Evolutionary conservation across 2,113 vertebrate genomes (phyloP).

Genomic region (Sinocyclocheilus anophthalmus): DNA sequence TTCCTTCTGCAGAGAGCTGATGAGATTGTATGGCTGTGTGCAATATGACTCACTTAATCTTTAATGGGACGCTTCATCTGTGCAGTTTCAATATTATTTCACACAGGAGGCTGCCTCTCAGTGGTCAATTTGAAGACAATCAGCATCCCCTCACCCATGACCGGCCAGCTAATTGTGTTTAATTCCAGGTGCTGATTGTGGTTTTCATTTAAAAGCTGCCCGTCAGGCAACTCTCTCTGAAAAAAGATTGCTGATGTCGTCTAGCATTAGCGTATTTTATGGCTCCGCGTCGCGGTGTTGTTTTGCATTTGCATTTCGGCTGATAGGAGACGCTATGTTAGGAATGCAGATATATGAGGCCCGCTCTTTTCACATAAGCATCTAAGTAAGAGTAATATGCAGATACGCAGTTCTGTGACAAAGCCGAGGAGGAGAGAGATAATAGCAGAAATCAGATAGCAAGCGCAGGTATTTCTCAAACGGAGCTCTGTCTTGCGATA

Average conservation of each 20-base stretch:
- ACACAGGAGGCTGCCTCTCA: conserved; percentile 56
- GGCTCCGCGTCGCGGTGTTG: not conserved
- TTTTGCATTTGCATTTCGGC: conserved; percentile 44
- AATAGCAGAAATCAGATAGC: conserved; percentile 70
- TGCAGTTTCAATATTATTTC: conserved; percentile 54
- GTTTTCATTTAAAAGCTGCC: conserved; percentile 43
- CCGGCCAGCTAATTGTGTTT: conserved; percentile 41
- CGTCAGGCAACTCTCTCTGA: not conserved
- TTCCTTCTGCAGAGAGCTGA: conserved; percentile 65
- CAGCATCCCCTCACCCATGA: conserved; percentile 38
- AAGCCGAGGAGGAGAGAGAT: conserved; percentile 51
- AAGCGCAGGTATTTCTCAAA: conserved; percentile 75
- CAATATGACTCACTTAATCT: conserved; percentile 62
- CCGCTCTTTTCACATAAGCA: conserved; percentile 34
- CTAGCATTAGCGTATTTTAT: conserved; percentile 16
- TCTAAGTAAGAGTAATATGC: conserved; percentile 42
- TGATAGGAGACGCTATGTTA: conserved; percentile 48
- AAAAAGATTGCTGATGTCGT: not conserved
- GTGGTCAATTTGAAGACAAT: conserved; percentile 60
- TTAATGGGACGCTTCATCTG: conserved; percentile 53
- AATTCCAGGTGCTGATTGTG: conserved; percentile 29
- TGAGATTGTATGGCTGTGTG: conserved; percentile 78
- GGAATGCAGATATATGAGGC: conserved; percentile 47
- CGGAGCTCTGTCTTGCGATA: conserved; percentile 69
- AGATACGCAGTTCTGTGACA: conserved; percentile 45